Evolutionary conservation across 1,140 invertebrate genomes (phyloP).

Genomic region (Drosophila kikkawai): DNA sequence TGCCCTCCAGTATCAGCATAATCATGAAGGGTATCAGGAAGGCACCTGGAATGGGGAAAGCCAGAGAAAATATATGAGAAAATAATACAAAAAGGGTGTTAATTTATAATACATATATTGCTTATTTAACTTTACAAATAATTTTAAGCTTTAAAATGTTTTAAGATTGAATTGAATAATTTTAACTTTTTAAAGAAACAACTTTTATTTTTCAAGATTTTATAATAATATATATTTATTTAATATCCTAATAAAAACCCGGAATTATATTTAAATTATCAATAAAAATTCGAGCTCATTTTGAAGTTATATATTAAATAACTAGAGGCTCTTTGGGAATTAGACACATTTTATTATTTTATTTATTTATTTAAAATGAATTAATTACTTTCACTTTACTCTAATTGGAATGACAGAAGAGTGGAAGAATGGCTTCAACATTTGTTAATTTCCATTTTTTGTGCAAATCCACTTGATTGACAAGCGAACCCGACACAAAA

Average conservation of each 20-base stretch:
- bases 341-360: too few relatives aligned
- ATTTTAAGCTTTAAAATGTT: neutral
- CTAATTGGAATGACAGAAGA: neutral
- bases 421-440: neutral
- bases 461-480: slow-evolving; percentile 18
- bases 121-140: too few relatives aligned
- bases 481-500: slow-evolving; percentile 32
- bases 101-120: neutral
- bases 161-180: neutral
- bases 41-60: slow-evolving; percentile 90
- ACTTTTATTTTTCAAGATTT: neutral
- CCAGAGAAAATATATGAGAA: neutral
- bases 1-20: slow-evolving; percentile 96
- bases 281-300: neutral
- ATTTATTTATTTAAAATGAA: neutral
- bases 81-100: neutral
- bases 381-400: neutral
- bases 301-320: neutral
- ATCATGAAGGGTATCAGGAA: slow-evolving; percentile 98
- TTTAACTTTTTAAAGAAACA: neutral
- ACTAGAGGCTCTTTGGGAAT: neutral
- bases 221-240: neutral
- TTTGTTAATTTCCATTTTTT: neutral
- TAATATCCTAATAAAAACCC: neutral
- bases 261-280: neutral